Conservation (phyloP, 2,888 invertebrate species). For the Cantharis nigra region DNA sequence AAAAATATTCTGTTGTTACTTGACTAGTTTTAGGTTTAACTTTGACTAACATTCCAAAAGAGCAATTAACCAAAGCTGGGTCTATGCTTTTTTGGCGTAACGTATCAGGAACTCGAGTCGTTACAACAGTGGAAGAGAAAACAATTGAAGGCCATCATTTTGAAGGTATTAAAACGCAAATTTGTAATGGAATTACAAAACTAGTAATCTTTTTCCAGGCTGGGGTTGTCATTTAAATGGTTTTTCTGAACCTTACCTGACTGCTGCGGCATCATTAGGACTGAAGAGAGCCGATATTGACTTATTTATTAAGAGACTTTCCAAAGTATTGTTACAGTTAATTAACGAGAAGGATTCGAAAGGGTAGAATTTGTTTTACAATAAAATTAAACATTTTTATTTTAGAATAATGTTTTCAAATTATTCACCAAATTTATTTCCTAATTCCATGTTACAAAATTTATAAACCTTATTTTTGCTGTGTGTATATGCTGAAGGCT, state of each 20-base stretch:
- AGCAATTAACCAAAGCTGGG: conserved; percentile 65
- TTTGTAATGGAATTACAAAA: not conserved
- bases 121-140: conserved; percentile 60
- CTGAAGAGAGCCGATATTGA: conserved; percentile 70
- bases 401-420: too few relatives aligned
- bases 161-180: conserved; percentile 53
- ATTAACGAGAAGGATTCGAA: not conserved
- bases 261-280: conserved; percentile 75
- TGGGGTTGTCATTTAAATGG: conserved; percentile 72
- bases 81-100: conserved; percentile 74
- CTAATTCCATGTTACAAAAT: too few relatives aligned
- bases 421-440: too few relatives aligned
- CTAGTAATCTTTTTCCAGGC: conserved; percentile 53
- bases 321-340: conserved; percentile 58
- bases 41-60: conserved; percentile 52
- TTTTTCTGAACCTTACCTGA: conserved; percentile 69
- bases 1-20: not conserved
- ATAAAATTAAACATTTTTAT: not conserved
- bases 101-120: conserved; percentile 73
- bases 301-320: conserved; percentile 66
- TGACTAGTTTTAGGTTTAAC: conserved; percentile 53
- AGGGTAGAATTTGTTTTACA: not conserved
- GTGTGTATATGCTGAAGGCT: too few relatives aligned
- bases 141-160: conserved; percentile 62
- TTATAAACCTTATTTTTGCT: too few relatives aligned